Evolutionary conservation across 2,888 invertebrate species (phyloP), one percentile per base, ranked within the genome.

Genomic region (Atethmia centrago): DNA sequence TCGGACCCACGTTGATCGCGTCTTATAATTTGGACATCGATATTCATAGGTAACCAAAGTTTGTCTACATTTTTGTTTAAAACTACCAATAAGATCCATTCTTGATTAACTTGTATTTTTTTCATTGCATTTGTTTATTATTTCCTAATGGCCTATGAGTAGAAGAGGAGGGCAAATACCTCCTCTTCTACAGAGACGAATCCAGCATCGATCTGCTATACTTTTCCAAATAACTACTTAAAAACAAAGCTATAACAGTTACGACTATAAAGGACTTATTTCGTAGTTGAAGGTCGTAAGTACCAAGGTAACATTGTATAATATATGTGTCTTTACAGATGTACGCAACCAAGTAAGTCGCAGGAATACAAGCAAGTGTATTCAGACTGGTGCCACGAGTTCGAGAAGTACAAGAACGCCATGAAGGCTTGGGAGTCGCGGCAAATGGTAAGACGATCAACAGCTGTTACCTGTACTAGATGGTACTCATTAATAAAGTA

Each of bases 371-470:
- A 97, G 90, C 96, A 97, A 88, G 97, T 97, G 77, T 97, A 97
- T 91, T 97, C 97, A 12, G 97, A 97, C 88, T 98, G 98, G 98
- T 98, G 98, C 90, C 97, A 97, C 87, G 97, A 97, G 92, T 97
- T 97, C 89, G 97, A 97, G 90, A 97, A 97, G 89, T 97, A 98
- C 93, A 97, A 97, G 92, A 96, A 94, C 86, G 97, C 97, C 51
- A 97, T 97, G 97, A 97, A 97, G 85, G 96, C 96, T 76, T 97
- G 97, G 97, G 97, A 97, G 90, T 94, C 96, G 51, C 94, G 96
- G 84, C 97, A 97, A 95, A 95, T 97, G 95, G 97, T 97, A 91
- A 94, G 95, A 67, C 42, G 3, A 56, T 49, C 3, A 47, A 67
- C 55, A 76, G 10, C 62, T 69, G 51, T 55, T 66, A 71, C 19